Evolutionary conservation across 2,888 invertebrate species (phyloP), one percentile per base, ranked within the genome.

Genomic region (Parasteatoda lunata): DNA sequence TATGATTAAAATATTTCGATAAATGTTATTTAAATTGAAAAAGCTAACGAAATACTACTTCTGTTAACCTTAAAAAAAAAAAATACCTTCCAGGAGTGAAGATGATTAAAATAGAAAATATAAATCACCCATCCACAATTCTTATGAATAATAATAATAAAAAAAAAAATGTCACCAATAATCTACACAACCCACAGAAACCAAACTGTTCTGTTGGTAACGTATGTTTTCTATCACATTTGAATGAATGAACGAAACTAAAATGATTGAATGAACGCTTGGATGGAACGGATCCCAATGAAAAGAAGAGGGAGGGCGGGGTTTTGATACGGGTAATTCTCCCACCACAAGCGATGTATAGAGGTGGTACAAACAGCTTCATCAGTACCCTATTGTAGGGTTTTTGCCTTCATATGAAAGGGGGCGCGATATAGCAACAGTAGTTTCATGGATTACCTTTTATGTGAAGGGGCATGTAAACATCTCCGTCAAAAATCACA

Each of bases 401-500:
- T 11, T 30, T 65, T 48, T 45, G 77, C 72, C 77, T 65, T 71
- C 71, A 30, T 54, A 8, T 65, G 30, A 59, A 82, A 30, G 70
- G 68, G 76, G 85, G 85, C 85, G 85, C 80, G 85, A 85, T 79
- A 52, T 71, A 48, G 65, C 80, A 77, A 80, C 85, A 72, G 85
- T 65, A 80, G 76, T 85, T 85, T 80, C 85, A 80, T 77, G 85
- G 71, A 80, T 85, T 76, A 80, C 85, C 85, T 85, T 85, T 85
- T 80, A 80, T 85, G 59, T 80, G 65, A 71, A 47, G 66, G 76
- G 76, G 30, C 85, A 85, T 77, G 85, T 85, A 85, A 85, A 85
- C 85, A 85, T 85, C 80, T 76, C 80, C 85, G 85, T 65, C 85
- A 80, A 71, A 75, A 78, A 68, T 76, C 66, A 64, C 52, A 72